Conservation (phyloP, 2,797 vertebrate species). For the Neopelma chrysocephalum region DNA sequence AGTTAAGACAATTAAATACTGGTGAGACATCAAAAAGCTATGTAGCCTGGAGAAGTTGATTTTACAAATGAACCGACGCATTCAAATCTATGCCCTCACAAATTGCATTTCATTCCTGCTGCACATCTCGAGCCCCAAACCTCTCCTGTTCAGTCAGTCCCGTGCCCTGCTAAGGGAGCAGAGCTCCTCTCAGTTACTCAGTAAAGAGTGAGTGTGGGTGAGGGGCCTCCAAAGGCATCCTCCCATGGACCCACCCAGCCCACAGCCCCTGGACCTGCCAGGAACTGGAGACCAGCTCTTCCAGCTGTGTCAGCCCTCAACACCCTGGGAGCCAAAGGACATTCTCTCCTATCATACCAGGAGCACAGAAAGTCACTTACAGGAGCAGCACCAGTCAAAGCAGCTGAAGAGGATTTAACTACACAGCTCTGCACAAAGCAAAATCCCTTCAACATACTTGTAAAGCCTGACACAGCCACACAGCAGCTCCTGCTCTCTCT, state of each 20-base stretch:
- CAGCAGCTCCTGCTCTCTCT: background rate
- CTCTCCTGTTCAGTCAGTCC: background rate
- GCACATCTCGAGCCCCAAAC: background rate
- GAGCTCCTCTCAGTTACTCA: background rate
- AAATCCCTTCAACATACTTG: background rate
- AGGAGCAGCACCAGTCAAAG: background rate
- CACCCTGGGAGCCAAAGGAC: background rate
- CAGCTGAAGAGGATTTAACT: constrained; percentile 15
- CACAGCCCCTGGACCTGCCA: background rate
- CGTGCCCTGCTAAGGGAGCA: background rate
- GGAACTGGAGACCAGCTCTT: background rate
- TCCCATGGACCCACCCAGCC: background rate
- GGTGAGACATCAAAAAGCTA: constrained; percentile 39
- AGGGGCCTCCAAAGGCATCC: background rate
- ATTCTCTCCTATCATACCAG: background rate
- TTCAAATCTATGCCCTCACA: background rate
- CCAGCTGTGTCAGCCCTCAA: background rate
- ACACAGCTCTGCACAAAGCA: background rate
- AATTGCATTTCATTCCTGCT: background rate
- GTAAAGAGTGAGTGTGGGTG: background rate
- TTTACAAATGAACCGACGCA: constrained; percentile 19
- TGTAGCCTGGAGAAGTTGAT: constrained; percentile 38
- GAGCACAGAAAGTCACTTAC: background rate
- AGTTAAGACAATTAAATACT: constrained; percentile 53
- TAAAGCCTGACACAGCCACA: background rate